Evolutionary conservation across 2,113 vertebrate genomes (phyloP).

Genomic region (Oriolus oriolus): DNA sequence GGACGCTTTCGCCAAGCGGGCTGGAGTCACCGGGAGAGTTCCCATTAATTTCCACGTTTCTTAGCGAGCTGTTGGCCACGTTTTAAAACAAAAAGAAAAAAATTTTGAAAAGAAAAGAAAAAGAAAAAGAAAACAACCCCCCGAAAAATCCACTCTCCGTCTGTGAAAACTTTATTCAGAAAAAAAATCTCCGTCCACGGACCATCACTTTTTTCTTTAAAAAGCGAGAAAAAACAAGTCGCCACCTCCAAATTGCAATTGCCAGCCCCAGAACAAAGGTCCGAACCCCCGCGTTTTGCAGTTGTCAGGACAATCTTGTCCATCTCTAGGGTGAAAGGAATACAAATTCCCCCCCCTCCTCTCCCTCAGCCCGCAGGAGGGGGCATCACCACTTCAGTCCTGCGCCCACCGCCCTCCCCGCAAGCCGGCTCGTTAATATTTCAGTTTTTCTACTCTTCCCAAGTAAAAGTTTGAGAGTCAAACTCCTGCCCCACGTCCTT

Average conservation of each 20-base stretch:
- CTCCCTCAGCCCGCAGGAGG: background rate
- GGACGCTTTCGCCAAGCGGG: background rate
- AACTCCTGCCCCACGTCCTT: background rate
- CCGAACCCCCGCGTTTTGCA: background rate
- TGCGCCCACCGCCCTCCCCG: background rate
- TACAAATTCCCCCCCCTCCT: background rate
- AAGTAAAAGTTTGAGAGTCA: background rate
- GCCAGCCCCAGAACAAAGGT: slow-evolving; percentile 15
- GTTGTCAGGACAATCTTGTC: slow-evolving; percentile 30
- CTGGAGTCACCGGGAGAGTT: background rate
- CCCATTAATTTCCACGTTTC: background rate
- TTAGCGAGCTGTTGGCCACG: background rate
- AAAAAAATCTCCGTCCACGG: background rate
- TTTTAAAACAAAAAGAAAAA: background rate
- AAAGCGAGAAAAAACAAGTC: background rate
- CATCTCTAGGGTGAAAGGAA: background rate
- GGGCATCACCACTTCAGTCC: background rate
- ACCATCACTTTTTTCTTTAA: background rate
- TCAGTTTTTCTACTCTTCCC: background rate
- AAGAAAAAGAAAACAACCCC: rapidly evolving
- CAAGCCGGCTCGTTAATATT: background rate
- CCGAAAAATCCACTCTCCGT: too few species aligned
- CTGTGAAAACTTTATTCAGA: background rate
- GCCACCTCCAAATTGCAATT: background rate
- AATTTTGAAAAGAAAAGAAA: background rate